Evolutionary conservation across 2,797 vertebrate genomes (phyloP), one percentile per base, ranked within the genome.

Genomic region (Agapornis canus): DNA sequence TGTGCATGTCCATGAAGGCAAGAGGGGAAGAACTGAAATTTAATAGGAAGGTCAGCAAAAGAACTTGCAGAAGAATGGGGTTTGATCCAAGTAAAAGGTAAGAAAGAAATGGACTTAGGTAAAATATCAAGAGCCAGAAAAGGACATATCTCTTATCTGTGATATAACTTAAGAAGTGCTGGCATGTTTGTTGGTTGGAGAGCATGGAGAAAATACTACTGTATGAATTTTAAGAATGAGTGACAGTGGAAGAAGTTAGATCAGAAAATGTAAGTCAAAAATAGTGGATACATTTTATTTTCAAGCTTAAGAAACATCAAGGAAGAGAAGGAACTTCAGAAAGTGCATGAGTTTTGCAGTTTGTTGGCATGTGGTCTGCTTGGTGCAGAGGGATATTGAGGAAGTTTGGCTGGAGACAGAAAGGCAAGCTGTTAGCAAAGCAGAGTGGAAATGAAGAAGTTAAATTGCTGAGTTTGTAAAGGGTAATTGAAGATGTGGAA

Each of bases 391-490:
- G 17, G 42, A 40, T 21, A 23, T 52, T 90, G 76, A 92, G 84
- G 72, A 94, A 91, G 87, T 59, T 94, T 66, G 61, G 49, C 72
- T 70, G 76, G 57, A 0, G 0, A 61, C 43, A 64, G 45, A 39
- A 63, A 78, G n/a, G 63, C 39, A 40, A 71, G 76, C 66, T 59
- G 54, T 21, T 76, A 82, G 82, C 47, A 70, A 68, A 75, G 73
- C 56, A 59, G 93, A 39, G 63, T 72, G 80, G 92, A 86, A 93
- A 94, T 48, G 70, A 79, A 94, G 89, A 94, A 96, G 96, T 96
- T 94, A 87, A 95, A 75, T 23, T 0, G 40, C 75, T 87, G 93
- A 75, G 90, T 82, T 83, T 63, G 47, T 73, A 63, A 60, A 27
- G 86, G 68, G 82, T 49, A 22, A 80, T 60, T 88, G 84, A 65